These are phyloP conservation scores for Pseudopodoces humilis DNA, from an alignment of 2,113 vertebrate genomes.

Conservation along the genomic window DNA sequence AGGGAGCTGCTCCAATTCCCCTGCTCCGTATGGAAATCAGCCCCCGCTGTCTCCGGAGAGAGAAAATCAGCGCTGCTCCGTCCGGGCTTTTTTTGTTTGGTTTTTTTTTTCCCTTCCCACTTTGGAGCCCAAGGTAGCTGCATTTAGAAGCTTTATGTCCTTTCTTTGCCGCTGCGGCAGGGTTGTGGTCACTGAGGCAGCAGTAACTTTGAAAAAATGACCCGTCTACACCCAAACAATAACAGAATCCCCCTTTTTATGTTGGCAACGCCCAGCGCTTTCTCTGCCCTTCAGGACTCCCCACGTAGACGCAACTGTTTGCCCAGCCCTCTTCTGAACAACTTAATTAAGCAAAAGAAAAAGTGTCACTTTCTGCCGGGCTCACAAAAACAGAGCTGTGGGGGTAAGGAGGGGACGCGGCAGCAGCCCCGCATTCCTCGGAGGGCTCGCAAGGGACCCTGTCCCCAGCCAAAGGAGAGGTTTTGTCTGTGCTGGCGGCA, in stretches of 20 bases:
- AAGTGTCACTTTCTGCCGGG: conserved; percentile 86
- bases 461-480: background rate
- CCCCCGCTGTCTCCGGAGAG: background rate
- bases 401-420: conserved; percentile 74
- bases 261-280: conserved; percentile 84
- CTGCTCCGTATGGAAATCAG: conserved; percentile 28
- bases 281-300: conserved; percentile 80
- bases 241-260: conserved; percentile 87
- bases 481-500: too few relatives aligned
- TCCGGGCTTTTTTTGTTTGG: background rate
- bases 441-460: background rate
- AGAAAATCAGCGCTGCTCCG: conserved; percentile 35
- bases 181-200: conserved; percentile 81
- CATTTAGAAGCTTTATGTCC: conserved; percentile 74
- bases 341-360: conserved; percentile 89
- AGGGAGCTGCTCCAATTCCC: background rate
- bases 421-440: conserved; percentile 75
- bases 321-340: conserved; percentile 83
- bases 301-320: conserved; percentile 86
- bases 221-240: conserved; percentile 89
- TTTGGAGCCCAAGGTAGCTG: conserved; percentile 71
- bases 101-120: background rate
- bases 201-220: conserved; percentile 89
- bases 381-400: conserved; percentile 78
- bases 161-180: conserved; percentile 73